Percentiles rank a stretch among this genome's conserved stretches.
These are phyloP conservation scores for Synanthedon vespiformis DNA, from an alignment of 2,888 invertebrate species.

Conservation along the genomic window DNA sequence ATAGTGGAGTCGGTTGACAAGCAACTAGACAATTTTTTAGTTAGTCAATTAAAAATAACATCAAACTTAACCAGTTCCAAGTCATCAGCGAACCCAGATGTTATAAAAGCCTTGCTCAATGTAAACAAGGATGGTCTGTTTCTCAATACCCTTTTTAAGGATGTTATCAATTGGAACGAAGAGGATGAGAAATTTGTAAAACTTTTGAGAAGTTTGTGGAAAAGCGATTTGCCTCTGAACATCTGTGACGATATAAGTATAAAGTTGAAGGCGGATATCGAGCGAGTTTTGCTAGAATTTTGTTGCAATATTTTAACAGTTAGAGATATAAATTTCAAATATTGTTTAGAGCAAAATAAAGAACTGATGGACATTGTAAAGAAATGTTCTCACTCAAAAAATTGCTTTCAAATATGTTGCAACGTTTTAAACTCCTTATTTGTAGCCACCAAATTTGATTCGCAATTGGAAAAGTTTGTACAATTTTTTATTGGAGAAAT, in stretches of 20 bases:
- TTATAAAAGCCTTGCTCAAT: constrained; percentile 45
- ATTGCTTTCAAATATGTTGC: constrained; percentile 47
- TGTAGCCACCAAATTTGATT: constrained; percentile 33
- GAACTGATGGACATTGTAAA: constrained; percentile 21
- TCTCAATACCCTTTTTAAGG: constrained; percentile 20
- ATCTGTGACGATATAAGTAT: constrained; percentile 32
- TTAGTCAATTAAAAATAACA: constrained; percentile 29
- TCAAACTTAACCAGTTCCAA: constrained; percentile 23
- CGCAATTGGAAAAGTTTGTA: constrained; percentile 27
- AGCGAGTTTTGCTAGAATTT: constrained; percentile 26
- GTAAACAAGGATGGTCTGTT: constrained; percentile 24
- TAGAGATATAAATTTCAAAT: constrained; percentile 13
- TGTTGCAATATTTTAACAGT: constrained; percentile 20
- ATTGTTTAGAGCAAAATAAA: constrained; percentile 15
- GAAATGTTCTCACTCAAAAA: constrained; percentile 30
- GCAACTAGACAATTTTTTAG: constrained; percentile 39
- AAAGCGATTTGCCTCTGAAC: constrained; percentile 11
- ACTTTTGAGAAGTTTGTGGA: constrained; percentile 37
- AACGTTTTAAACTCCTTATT: constrained; percentile 41
- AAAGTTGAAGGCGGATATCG: constrained; percentile 43
- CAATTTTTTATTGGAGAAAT: constrained; percentile 27
- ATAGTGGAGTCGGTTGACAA: constrained; percentile 15
- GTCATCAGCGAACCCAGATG: constrained; percentile 32
- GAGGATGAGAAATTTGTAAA: constrained; percentile 16
- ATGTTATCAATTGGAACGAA: constrained; percentile 33